Evolutionary conservation across 2,888 invertebrate genomes (phyloP), one percentile per base, ranked within the genome.

Genomic region (Oegoconia quadripuncta): DNA sequence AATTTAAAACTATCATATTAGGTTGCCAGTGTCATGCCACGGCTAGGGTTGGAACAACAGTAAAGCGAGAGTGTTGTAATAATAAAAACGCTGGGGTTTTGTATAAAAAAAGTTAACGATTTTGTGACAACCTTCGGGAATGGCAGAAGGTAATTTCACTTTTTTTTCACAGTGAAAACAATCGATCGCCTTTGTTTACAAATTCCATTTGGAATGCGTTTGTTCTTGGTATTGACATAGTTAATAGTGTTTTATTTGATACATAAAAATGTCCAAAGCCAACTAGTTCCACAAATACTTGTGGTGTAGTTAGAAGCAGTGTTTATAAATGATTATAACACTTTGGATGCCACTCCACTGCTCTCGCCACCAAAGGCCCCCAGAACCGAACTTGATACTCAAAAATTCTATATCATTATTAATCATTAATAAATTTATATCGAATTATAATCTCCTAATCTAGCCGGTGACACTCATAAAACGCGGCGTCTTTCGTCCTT

Each of bases 401-500:
- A 46, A 71, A 64, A 66, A 73, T 50, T 66, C 69, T 71, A 78
- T 76, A 74, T 74, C 69, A 77, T 77, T 77, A 74, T 79, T 76
- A 79, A 80, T 80, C 79, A 80, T 75, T 79, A 80, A 74, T 73
- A 77, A 81, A 81, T 80, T 77, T 82, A 80, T 82, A 75, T 73
- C 66, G 72, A 70, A 59, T 69, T 71, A 75, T 74, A 78, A 80
- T 82, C 83, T 74, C 55, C 49, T 69, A 70, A 83, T 82, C 81
- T 75, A 57, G 48, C 44, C 50, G 48, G 45, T 44, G 34, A 37
- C 28, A 34, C 34, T 37, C 26, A 44, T 39, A 44, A 40, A 48
- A 43, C 25, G 61, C 62, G 59, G 64, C 46, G 25, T 52, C 57
- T 52, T 56, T 58, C 45, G 60, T 72, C 70, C 68, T 68, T 64